Base-by-base conservation (phyloP, 1,140 invertebrate genomes). In the Pantala flavescens region DNA sequence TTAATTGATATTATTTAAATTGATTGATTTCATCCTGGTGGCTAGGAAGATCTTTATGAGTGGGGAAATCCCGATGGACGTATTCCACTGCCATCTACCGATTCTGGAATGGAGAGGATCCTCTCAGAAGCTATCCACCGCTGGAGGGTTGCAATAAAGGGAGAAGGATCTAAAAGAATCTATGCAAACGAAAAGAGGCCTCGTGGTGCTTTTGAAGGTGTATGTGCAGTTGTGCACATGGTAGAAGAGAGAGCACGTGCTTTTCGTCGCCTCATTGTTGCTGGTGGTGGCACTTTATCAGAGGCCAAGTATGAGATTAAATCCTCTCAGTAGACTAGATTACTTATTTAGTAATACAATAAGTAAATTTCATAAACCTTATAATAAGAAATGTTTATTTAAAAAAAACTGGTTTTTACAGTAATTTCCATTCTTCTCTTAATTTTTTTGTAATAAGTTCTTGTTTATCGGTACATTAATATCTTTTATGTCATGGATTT, bases 41-140 rank as follows among this genome's bases (percentile, higher is more conserved):
- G 28, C 2, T 36, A 94, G 89, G 93, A 96, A 80, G 89, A 92
- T 77, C 83, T 87, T 7, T 93, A 85, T 81, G 91, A 93, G 80
- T 92, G 90, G 87, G 91, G 91, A 0, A 93, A 92, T 81, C 87
- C 72, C 71, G 14, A 77, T 70, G 3, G 73, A 72, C 87, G 19
- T 77, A 81, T 19, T 80, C 81, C 73, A 24, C 81, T 86, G 0
- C 87, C 88, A 0, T 70, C 80, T 0, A 76, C 85, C 42, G 77
- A 73, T 3, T 82, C 78, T 19, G 78, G 83, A 49, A 81, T 81
- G 0, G 88, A 88, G 78, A 82, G 81, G 55, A 78, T 81, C 14
- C 84, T 87, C 43, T 87, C 87, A 0, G 81, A 81, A 0, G 88
- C 88, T 3, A 70, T 43, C 7, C 36, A 19, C 23, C 24, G 71